Conservation (phyloP, 2,888 invertebrate species). For the Bombylius discolor region DNA sequence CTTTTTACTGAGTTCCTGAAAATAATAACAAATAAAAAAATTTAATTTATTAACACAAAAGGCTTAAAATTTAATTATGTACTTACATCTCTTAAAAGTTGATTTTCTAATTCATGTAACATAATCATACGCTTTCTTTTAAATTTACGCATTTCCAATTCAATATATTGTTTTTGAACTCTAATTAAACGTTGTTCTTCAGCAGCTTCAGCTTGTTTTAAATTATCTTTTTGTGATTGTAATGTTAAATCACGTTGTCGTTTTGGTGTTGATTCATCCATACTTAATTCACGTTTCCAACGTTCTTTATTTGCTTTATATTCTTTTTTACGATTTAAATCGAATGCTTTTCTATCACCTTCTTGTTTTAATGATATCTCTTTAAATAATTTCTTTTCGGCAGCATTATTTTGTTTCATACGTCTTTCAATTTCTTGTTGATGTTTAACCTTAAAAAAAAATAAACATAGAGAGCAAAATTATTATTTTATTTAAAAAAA, state of each 20-base stretch:
- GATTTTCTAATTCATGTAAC: conserved; percentile 80
- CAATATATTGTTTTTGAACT: conserved; percentile 81
- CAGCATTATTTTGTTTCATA: conserved; percentile 72
- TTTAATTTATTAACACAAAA: background rate
- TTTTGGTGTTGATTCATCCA: conserved; percentile 86
- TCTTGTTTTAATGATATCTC: conserved; percentile 83
- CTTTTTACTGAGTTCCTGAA: conserved; percentile 83
- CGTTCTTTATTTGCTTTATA: conserved; percentile 93
- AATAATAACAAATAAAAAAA: conserved; percentile 2
- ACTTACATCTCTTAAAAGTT: conserved; percentile 72
- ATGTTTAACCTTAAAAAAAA: conserved; percentile 50
- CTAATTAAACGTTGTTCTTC: conserved; percentile 79
- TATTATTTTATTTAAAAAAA: background rate
- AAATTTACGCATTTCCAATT: conserved; percentile 85
- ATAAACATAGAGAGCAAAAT: background rate
- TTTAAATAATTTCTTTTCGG: conserved; percentile 87
- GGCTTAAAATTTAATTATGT: background rate
- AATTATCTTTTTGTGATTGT: conserved; percentile 81
- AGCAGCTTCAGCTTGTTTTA: conserved; percentile 81
- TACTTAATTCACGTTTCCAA: conserved; percentile 86
- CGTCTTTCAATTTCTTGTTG: conserved; percentile 66
- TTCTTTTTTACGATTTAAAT: conserved; percentile 87
- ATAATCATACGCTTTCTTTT: conserved; percentile 77
- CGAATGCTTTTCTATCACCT: conserved; percentile 81
- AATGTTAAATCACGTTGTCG: conserved; percentile 79